A percentile compares a stretch with the other conserved stretches of the same genome.
Conservation (phyloP, 2,888 invertebrate genomes). For the Aelia acuminata region DNA sequence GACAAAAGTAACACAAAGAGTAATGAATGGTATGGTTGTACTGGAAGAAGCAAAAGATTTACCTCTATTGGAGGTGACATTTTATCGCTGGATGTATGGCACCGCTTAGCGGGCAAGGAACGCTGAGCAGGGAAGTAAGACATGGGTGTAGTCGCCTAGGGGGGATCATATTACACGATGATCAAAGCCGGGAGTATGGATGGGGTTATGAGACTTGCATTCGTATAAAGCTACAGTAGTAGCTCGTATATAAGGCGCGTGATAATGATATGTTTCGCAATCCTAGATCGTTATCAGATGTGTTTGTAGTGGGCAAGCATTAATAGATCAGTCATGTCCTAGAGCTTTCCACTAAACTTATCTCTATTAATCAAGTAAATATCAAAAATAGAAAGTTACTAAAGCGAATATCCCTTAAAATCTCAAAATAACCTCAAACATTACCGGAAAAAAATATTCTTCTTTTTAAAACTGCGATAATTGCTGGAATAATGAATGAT, state of each 20-base stretch:
- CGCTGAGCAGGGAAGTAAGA: neutral
- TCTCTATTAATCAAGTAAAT: neutral
- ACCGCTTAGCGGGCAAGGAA: neutral
- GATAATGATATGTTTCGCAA: conserved; percentile 22
- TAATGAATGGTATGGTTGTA: conserved; percentile 23
- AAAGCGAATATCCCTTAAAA: too few species aligned
- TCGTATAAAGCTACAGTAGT: neutral
- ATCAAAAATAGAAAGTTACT: neutral
- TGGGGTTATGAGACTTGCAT: neutral
- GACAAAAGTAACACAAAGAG: conserved; percentile 12
- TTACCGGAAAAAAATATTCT: too few species aligned
- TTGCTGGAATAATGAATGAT: too few species aligned
- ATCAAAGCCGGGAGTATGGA: neutral
- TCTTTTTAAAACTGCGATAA: too few species aligned
- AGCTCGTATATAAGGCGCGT: neutral
- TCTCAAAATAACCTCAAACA: too few species aligned
- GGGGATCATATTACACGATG: conserved; percentile 37
- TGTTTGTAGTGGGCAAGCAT: neutral
- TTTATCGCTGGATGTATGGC: conserved; percentile 1
- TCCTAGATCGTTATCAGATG: neutral
- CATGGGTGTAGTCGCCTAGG: neutral
- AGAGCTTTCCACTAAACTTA: neutral
- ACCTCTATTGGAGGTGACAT: neutral
- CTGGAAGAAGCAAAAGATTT: conserved; percentile 19
- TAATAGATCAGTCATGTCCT: neutral